Percentiles rank a stretch among this genome's conserved stretches.
Evolutionary conservation across 2,888 invertebrate species (phyloP).

Genomic region (Pammene fasciana): DNA sequence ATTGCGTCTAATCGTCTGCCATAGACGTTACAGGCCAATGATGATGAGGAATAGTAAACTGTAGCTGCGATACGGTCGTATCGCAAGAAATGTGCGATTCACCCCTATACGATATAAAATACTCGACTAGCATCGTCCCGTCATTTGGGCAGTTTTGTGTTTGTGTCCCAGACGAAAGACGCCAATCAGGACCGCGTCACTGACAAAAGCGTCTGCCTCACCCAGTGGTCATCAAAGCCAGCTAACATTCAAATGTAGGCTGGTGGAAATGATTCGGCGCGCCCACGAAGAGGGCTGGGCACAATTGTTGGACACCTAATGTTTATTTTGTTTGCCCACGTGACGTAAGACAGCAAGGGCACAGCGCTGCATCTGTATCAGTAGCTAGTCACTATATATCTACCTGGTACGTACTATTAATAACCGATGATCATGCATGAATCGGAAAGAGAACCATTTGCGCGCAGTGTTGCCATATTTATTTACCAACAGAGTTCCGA

Average conservation of each 20-base stretch:
- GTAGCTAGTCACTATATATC: conserved; percentile 14
- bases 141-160: background rate
- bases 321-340: conserved; percentile 54
- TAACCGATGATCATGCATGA: conserved; percentile 51
- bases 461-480: conserved; percentile 9
- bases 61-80: too few relatives aligned
- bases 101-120: too few relatives aligned
- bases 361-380: conserved; percentile 58
- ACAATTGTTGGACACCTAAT: conserved; percentile 64
- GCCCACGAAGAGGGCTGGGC: conserved; percentile 65
- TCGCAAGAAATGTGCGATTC: too few relatives aligned
- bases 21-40: too few relatives aligned
- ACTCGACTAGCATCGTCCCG: background rate
- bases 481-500: background rate
- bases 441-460: conserved; percentile 34
- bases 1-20: too few relatives aligned
- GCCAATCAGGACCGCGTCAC: conserved; percentile 3
- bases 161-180: background rate
- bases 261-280: conserved; percentile 63
- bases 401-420: conserved; percentile 49
- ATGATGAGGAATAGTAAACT: too few relatives aligned
- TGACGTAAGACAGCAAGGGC: conserved; percentile 63
- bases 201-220: conserved; percentile 33
- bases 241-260: conserved; percentile 42
- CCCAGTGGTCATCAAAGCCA: conserved; percentile 33